Conservation (phyloP, 1,140 invertebrate species). For the Cotesia chilonis region DNA sequence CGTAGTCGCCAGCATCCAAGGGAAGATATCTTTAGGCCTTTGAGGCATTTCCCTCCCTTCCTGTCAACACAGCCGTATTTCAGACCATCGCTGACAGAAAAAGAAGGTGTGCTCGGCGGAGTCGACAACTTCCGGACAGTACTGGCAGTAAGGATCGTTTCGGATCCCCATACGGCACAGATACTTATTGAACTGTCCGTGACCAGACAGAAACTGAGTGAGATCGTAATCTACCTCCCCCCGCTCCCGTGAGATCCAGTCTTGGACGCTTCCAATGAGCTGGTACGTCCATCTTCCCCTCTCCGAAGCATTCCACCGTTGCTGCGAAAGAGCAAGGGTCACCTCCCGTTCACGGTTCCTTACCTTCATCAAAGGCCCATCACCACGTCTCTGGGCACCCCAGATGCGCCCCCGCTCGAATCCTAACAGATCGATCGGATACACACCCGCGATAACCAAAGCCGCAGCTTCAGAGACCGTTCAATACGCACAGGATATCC, state of each 20-base stretch:
- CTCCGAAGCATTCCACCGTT: neutral
- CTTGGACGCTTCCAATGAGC: neutral
- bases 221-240: neutral
- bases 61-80: neutral
- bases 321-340: neutral
- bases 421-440: slow-evolving; percentile 44
- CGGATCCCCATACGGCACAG: neutral
- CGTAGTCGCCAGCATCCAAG: neutral
- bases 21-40: neutral
- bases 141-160: neutral
- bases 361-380: neutral
- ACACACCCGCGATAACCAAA: slow-evolving; percentile 17
- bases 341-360: neutral
- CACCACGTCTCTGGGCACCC: slow-evolving; percentile 33
- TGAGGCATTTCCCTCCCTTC: neutral
- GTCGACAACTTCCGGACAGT: too few species aligned
- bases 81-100: neutral
- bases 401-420: slow-evolving; percentile 37
- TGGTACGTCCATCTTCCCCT: neutral
- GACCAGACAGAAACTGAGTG: neutral
- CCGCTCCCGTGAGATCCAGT: neutral
- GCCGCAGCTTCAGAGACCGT: slow-evolving; percentile 25
- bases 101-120: too few species aligned
- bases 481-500: slow-evolving; percentile 10
- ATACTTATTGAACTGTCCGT: neutral